These are phyloP conservation scores for Engystomops pustulosus DNA, from an alignment of 2,113 vertebrate genomes.

Conservation along the genomic window DNA sequence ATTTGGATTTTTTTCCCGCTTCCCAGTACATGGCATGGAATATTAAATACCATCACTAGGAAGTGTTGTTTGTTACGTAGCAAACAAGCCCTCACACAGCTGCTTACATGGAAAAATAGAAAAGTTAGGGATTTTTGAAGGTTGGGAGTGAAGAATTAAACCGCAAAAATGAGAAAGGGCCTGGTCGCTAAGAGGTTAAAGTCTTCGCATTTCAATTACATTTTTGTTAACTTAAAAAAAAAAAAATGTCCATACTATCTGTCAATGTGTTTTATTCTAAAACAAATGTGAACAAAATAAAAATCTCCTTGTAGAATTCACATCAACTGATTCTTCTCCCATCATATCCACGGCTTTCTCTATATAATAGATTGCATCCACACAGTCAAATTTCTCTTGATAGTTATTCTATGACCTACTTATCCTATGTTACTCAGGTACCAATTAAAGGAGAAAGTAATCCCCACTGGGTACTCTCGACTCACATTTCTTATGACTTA, in stretches of 20 bases:
- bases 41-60: too few relatives aligned
- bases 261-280: neutral
- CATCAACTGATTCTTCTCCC: neutral
- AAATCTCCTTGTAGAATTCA: neutral
- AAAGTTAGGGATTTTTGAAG: too few relatives aligned
- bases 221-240: neutral
- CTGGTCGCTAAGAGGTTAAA: too few relatives aligned
- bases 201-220: neutral
- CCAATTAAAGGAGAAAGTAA: constrained; percentile 24
- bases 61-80: too few relatives aligned
- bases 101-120: too few relatives aligned
- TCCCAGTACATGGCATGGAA: too few relatives aligned
- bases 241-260: neutral
- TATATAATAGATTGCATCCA: neutral
- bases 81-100: too few relatives aligned
- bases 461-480: neutral
- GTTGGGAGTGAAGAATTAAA: too few relatives aligned
- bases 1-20: too few relatives aligned
- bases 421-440: constrained; percentile 11
- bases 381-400: neutral
- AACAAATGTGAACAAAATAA: neutral
- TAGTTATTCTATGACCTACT: constrained; percentile 19
- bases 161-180: too few relatives aligned
- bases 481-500: constrained; percentile 20
- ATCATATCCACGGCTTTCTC: neutral